Evolutionary conservation across 2,888 invertebrate genomes (phyloP).

Genomic region (Yponomeuta malinellus): DNA sequence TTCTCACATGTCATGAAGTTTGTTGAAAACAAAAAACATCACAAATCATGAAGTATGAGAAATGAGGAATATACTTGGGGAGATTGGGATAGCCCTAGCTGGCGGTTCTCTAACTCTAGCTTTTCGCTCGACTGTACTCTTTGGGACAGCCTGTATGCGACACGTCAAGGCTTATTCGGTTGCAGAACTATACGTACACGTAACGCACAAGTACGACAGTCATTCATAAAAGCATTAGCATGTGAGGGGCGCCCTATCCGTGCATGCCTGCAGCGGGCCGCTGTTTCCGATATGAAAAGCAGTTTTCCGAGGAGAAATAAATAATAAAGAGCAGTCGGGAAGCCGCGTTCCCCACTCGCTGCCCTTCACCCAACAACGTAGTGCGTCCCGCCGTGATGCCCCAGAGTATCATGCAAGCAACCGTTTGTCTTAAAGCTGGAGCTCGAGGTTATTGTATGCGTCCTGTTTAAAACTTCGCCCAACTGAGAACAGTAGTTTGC

Average conservation of each 20-base stretch:
- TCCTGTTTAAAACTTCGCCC: conserved; percentile 8
- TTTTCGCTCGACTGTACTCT: no score
- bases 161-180: not conserved
- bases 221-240: conserved; percentile 3
- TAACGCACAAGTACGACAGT: not conserved
- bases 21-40: no score
- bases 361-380: conserved; percentile 30
- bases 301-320: conserved; percentile 51
- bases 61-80: no score
- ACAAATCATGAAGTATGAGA: no score
- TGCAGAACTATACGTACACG: not conserved
- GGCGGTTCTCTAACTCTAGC: no score
- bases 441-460: conserved; percentile 17
- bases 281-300: conserved; percentile 70
- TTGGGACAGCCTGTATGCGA: not conserved
- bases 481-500: no score
- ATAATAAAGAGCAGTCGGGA: conserved; percentile 56
- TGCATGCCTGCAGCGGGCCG: conserved; percentile 45
- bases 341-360: conserved; percentile 28
- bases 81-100: no score
- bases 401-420: conserved; percentile 18
- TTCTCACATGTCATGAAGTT: no score
- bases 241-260: conserved; percentile 23
- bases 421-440: conserved; percentile 19
- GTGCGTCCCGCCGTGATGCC: conserved; percentile 28